phyloP scores from a whole-genome alignment of 2,888 invertebrate species.

The Brachylomia viminalis region DNA sequence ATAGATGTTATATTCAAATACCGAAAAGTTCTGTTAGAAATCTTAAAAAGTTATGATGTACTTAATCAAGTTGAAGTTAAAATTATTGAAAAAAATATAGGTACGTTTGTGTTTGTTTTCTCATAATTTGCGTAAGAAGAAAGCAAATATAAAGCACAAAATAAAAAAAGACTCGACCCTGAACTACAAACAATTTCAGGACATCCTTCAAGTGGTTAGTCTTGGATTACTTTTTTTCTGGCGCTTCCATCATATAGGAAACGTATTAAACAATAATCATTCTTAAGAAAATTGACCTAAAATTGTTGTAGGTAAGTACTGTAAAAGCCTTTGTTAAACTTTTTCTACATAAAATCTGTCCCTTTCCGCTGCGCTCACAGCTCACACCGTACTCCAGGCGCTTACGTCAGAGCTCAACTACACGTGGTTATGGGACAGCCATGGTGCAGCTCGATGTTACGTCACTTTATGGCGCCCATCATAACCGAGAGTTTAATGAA shows the following conservation, averaged over 20 bases:
- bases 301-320: neutral
- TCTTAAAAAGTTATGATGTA: no score
- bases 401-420: constrained; percentile 33
- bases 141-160: no score
- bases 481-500: constrained; percentile 39
- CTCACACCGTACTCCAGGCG: no score
- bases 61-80: no score
- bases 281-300: neutral
- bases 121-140: no score
- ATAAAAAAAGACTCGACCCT: no score
- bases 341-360: neutral
- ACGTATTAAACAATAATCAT: neutral
- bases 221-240: neutral
- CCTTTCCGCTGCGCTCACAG: constrained; percentile 4
- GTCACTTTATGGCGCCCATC: constrained; percentile 35
- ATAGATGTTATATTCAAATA: neutral
- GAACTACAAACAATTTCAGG: no score
- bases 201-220: no score
- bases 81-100: no score
- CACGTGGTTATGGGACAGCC: constrained; percentile 50
- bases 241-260: neutral
- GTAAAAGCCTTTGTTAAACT: no score
- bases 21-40: neutral
- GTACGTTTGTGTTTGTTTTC: no score
- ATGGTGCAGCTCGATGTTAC: constrained; percentile 42